Percentiles rank a stretch among this genome's conserved stretches.
Conservation (phyloP, 2,888 invertebrate species). For the Heliconius sara region DNA sequence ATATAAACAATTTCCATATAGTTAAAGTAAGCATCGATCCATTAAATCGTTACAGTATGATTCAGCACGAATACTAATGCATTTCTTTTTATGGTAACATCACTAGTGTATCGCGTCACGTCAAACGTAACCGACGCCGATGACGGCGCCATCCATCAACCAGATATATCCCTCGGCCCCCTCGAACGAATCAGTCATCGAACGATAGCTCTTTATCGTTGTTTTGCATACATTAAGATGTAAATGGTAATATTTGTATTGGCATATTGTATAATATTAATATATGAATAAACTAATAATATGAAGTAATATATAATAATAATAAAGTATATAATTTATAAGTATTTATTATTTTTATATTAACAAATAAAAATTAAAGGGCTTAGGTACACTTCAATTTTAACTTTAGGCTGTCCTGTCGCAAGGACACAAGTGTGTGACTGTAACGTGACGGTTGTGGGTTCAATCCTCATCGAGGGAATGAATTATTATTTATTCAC, state of each 20-base stretch:
- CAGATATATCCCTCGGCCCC: conserved; percentile 27
- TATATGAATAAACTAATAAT: background rate
- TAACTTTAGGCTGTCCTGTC: no score
- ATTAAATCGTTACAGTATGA: conserved; percentile 14
- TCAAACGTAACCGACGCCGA: conserved; percentile 27
- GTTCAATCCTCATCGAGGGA: no score
- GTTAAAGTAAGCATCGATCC: conserved; percentile 5
- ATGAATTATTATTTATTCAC: no score
- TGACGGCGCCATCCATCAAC: conserved; percentile 34
- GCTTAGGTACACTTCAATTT: no score
- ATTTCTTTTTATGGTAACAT: conserved; percentile 30
- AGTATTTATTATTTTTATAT: no score
- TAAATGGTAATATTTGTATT: background rate
- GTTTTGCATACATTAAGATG: conserved; percentile 24
- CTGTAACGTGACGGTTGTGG: no score
- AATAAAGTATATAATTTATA: no score
- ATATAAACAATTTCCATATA: background rate
- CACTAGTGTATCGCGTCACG: conserved; percentile 26
- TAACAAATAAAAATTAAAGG: no score
- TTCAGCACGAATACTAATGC: conserved; percentile 34
- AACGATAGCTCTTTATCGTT: conserved; percentile 22
- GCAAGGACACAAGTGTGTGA: no score
- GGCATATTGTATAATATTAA: background rate
- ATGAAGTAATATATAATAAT: background rate
- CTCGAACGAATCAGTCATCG: conserved; percentile 32